phyloP scores from a whole-genome alignment of 2,888 invertebrate species.

The Netelia fuscicornis region DNA sequence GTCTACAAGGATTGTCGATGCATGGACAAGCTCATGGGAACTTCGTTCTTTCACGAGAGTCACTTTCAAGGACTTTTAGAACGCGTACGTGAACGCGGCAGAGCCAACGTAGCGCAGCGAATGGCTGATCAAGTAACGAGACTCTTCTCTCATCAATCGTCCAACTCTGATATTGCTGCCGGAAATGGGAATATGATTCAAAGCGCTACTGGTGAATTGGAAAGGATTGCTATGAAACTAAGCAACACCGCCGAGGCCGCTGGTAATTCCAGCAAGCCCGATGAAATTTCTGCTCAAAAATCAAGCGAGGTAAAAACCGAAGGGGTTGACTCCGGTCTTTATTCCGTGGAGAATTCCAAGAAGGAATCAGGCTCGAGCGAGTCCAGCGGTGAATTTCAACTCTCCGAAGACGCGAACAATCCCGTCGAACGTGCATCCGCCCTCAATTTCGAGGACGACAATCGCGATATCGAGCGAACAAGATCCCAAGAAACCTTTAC shows the following conservation, averaged over 20 bases:
- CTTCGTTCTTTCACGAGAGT: conserved; percentile 93
- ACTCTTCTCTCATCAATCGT: conserved; percentile 82
- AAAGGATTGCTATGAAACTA: conserved; percentile 71
- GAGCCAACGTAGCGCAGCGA: conserved; percentile 89
- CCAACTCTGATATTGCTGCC: conserved; percentile 71
- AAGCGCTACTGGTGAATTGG: conserved; percentile 66
- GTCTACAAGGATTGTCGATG: conserved; percentile 95
- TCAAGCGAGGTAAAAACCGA: conserved; percentile 66
- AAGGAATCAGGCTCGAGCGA: conserved; percentile 84
- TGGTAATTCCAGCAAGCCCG: conserved; percentile 56
- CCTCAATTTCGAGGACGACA: conserved; percentile 67
- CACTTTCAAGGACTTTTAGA: conserved; percentile 92
- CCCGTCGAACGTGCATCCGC: conserved; percentile 72
- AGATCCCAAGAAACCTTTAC: conserved; percentile 69
- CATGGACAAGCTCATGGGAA: conserved; percentile 94
- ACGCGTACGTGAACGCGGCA: conserved; percentile 91
- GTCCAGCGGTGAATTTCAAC: conserved; percentile 83
- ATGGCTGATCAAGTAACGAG: conserved; percentile 90
- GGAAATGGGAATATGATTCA: conserved; percentile 70
- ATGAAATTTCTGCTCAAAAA: conserved; percentile 63
- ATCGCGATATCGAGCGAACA: conserved; percentile 60
- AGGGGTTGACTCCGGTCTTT: conserved; percentile 82
- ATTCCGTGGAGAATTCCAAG: conserved; percentile 82
- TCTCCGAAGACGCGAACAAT: conserved; percentile 83
- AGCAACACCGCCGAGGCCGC: conserved; percentile 69